phyloP scores from a whole-genome alignment of 2,797 vertebrate species.

The Borostomias antarcticus region DNA sequence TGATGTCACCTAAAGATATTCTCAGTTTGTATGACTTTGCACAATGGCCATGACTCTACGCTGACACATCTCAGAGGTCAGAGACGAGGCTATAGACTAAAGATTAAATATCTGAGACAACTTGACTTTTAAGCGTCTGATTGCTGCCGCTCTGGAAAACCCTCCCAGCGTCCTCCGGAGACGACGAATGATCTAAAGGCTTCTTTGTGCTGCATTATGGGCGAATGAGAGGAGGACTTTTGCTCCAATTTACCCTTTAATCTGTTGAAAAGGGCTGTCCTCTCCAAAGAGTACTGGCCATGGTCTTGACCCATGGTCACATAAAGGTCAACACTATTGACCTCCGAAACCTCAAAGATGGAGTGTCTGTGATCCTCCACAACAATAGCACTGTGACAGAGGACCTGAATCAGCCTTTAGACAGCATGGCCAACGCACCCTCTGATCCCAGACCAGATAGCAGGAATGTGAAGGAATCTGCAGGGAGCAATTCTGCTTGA shows the following conservation, averaged over 20 bases:
- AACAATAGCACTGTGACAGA: constrained; percentile 29
- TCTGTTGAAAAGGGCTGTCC: constrained; percentile 51
- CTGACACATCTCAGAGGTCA: constrained; percentile 26
- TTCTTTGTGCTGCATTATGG: constrained; percentile 44
- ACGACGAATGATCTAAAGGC: constrained; percentile 3
- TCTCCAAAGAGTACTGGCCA: constrained; percentile 42
- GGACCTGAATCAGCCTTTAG: background rate
- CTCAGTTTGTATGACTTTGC: constrained; percentile 8
- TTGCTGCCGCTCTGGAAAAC: constrained; percentile 23
- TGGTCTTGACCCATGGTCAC: constrained; percentile 57
- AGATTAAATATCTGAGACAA: constrained; percentile 19
- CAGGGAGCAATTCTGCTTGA: constrained; percentile 15
- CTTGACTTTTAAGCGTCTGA: constrained; percentile 49
- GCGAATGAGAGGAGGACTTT: constrained; percentile 54
- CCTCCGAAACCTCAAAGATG: constrained; percentile 39
- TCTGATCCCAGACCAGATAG: constrained; percentile 11
- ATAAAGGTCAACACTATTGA: constrained; percentile 56
- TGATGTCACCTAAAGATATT: constrained; percentile 8
- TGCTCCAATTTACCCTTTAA: constrained; percentile 47
- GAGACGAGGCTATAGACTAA: constrained; percentile 38
- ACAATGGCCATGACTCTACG: background rate
- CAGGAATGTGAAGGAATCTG: constrained; percentile 7
- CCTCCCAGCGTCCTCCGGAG: constrained; percentile 40
- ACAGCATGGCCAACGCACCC: constrained; percentile 14
- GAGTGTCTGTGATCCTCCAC: constrained; percentile 48